Evolutionary conservation across 2,113 vertebrate species (phyloP).

Genomic region (Nothoprocta pentlandii): DNA sequence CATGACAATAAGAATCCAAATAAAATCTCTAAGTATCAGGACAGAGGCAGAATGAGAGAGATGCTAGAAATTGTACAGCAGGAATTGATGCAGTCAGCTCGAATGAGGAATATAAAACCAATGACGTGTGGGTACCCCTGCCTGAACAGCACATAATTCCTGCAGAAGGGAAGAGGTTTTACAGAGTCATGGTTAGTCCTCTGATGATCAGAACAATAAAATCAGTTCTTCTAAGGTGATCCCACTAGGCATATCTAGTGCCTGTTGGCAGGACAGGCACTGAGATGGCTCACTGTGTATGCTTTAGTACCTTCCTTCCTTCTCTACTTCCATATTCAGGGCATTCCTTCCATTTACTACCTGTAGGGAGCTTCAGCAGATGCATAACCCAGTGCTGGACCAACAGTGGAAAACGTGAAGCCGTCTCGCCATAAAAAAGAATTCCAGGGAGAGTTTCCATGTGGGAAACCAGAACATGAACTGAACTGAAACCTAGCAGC

Average conservation of each 20-base stretch:
- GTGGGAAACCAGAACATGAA: background rate
- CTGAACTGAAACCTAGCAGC: background rate
- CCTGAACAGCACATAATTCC: background rate
- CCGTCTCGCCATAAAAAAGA: background rate
- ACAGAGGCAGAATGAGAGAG: background rate
- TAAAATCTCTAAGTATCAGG: background rate
- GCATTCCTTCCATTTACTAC: background rate
- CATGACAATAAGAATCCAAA: constrained; percentile 8
- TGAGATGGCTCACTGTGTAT: background rate
- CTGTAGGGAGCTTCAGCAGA: background rate
- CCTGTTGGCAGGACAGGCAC: background rate
- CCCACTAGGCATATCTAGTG: background rate
- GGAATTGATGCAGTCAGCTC: background rate
- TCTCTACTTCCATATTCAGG: background rate
- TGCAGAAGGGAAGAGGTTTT: background rate
- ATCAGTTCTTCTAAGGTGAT: background rate
- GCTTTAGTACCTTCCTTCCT: background rate
- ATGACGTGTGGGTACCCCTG: background rate
- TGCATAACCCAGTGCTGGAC: background rate
- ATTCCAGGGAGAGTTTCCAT: background rate
- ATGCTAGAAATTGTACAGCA: background rate
- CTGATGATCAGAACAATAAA: background rate
- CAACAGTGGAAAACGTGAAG: background rate
- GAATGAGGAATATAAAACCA: constrained; percentile 29
- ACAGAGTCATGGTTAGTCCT: background rate